These are phyloP conservation scores for Rhinoraja longicauda DNA, from an alignment of 2,797 vertebrate genomes.

Conservation along the genomic window DNA sequence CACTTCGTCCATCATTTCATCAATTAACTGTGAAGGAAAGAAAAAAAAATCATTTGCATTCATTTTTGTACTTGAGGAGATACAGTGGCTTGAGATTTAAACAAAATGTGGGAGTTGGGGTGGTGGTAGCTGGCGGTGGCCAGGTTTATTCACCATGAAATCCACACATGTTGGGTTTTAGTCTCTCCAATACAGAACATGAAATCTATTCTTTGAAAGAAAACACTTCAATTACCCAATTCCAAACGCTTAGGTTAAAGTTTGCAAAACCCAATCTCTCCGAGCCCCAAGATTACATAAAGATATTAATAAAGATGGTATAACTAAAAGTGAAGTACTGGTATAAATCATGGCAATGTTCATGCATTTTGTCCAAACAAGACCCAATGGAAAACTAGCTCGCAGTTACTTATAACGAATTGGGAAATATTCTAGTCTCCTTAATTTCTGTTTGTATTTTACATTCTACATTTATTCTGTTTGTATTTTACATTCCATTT, in stretches of 20 bases:
- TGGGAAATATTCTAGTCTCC: background rate
- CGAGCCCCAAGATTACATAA: background rate
- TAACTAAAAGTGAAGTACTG: background rate
- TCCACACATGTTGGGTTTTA: background rate
- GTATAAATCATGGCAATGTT: background rate
- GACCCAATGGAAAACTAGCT: background rate
- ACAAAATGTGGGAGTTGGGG: background rate
- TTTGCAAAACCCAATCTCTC: background rate
- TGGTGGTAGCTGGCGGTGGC: too few relatives aligned
- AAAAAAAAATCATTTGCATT: background rate
- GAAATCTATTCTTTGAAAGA: background rate
- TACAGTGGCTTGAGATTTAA: background rate
- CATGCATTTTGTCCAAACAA: background rate
- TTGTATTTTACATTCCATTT: too few relatives aligned
- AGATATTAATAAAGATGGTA: too few relatives aligned
- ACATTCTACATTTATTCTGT: background rate
- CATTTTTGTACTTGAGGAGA: background rate
- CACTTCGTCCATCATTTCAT: slow-evolving; percentile 17
- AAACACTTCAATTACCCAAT: background rate
- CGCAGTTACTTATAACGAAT: background rate
- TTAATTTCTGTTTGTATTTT: too few relatives aligned
- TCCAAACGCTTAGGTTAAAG: background rate
- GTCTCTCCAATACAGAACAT: background rate
- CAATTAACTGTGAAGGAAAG: background rate
- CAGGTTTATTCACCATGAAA: background rate